Conservation (phyloP, 2,888 invertebrate species). For the Andrena praecox region DNA sequence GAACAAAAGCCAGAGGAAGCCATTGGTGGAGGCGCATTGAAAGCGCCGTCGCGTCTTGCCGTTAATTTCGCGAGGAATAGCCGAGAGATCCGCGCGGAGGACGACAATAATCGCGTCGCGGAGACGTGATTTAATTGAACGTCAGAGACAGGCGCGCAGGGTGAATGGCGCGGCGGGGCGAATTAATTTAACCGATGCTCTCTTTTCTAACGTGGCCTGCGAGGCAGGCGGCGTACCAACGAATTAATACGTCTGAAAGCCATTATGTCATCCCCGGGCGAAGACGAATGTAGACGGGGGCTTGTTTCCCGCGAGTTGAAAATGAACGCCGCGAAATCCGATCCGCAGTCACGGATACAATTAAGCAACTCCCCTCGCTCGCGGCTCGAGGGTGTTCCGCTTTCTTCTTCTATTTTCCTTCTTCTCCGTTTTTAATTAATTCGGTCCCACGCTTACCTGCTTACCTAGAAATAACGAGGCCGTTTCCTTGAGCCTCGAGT, state of each 20-base stretch:
- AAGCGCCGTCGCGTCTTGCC: not conserved
- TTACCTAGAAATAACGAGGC: constrained; percentile 56
- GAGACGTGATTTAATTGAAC: constrained; percentile 48
- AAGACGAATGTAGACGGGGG: constrained; percentile 1
- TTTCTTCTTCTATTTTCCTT: not conserved
- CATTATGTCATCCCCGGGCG: not conserved
- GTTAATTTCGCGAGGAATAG: constrained; percentile 16
- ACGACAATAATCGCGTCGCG: constrained; percentile 23
- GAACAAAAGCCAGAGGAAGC: not conserved
- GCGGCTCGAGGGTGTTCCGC: constrained; percentile 46
- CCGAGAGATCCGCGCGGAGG: not conserved
- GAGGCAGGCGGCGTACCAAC: constrained; percentile 1
- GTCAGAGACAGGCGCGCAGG: constrained; percentile 34
- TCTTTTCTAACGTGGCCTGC: constrained; percentile 11
- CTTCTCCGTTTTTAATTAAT: constrained; percentile 48
- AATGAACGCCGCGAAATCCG: constrained; percentile 35
- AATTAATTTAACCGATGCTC: constrained; percentile 51
- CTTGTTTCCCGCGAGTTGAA: constrained; percentile 6
- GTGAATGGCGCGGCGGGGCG: not conserved
- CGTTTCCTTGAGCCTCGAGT: constrained; percentile 39
- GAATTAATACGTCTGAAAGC: constrained; percentile 18
- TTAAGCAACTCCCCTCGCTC: constrained; percentile 37
- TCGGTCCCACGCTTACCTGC: constrained; percentile 54
- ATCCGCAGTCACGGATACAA: constrained; percentile 56
- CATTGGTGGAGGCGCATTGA: not conserved